phyloP scores from a whole-genome alignment of 2,113 vertebrate genomes.

The Amazona vittata region DNA sequence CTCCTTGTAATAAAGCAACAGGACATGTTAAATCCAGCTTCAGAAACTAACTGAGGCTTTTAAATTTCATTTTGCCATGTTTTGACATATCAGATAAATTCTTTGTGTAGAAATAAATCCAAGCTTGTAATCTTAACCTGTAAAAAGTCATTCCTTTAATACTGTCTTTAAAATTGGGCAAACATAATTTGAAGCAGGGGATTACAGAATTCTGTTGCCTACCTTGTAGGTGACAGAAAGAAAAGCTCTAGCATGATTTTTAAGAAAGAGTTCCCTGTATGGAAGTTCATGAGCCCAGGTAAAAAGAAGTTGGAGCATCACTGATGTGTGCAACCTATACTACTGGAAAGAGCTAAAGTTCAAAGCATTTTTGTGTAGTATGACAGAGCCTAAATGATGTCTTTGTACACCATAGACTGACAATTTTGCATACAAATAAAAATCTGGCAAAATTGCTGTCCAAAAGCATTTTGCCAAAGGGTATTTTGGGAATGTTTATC shows the following conservation, averaged over 20 bases:
- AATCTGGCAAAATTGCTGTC: conserved; percentile 39
- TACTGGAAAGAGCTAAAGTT: neutral
- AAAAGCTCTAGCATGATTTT: neutral
- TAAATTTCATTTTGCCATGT: neutral
- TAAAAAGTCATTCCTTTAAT: neutral
- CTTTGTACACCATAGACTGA: conserved; percentile 5
- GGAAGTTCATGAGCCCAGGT: neutral
- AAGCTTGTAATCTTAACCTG: neutral
- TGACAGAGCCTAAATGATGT: conserved; percentile 38
- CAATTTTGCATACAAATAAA: conserved; percentile 57
- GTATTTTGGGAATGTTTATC: conserved; percentile 47
- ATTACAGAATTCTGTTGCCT: neutral
- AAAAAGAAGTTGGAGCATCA: neutral
- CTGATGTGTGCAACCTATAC: neutral
- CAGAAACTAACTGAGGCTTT: neutral
- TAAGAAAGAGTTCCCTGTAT: neutral
- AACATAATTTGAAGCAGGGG: neutral
- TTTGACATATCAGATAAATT: neutral
- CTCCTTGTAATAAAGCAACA: neutral
- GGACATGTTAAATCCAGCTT: neutral
- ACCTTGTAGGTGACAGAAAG: neutral
- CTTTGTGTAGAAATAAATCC: neutral
- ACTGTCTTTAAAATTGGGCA: neutral
- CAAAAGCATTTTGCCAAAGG: conserved; percentile 53
- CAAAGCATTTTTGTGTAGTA: neutral